Conservation (phyloP, 2,888 invertebrate genomes). For the Melanargia galathea region DNA sequence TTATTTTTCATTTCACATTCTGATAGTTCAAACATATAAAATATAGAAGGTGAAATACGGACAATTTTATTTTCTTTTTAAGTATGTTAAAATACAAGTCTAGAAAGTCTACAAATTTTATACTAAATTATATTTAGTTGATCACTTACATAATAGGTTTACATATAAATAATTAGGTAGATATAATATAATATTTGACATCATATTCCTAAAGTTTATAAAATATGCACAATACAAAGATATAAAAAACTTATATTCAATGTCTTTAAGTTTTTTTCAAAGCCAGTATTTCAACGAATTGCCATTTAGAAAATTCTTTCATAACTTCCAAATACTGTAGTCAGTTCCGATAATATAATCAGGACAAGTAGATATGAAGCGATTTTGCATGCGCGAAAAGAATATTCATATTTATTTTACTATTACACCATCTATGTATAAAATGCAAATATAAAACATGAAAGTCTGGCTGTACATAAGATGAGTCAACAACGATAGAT, state of each 20-base stretch:
- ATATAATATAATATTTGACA: too few relatives aligned
- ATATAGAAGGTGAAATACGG: neutral
- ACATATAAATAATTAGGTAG: neutral
- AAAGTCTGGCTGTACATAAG: neutral
- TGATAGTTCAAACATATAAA: neutral
- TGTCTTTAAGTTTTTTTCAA: too few relatives aligned
- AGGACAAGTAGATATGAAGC: neutral
- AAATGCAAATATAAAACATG: neutral
- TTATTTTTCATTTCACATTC: constrained; percentile 1
- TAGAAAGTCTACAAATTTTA: constrained; percentile 1
- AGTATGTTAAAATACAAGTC: neutral
- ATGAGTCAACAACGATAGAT: too few relatives aligned
- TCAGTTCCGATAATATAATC: too few relatives aligned
- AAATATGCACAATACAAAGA: too few relatives aligned
- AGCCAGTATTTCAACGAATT: too few relatives aligned
- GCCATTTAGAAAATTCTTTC: too few relatives aligned
- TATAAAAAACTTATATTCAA: too few relatives aligned
- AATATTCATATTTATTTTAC: neutral
- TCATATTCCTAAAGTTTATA: too few relatives aligned
- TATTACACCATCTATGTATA: neutral
- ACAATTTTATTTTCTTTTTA: neutral
- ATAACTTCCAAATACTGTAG: too few relatives aligned
- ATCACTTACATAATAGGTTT: neutral
- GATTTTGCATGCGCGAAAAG: neutral
- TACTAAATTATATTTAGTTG: neutral